These are phyloP conservation scores for Lagopus leucura DNA, from an alignment of 2,113 vertebrate species.

Conservation along the genomic window DNA sequence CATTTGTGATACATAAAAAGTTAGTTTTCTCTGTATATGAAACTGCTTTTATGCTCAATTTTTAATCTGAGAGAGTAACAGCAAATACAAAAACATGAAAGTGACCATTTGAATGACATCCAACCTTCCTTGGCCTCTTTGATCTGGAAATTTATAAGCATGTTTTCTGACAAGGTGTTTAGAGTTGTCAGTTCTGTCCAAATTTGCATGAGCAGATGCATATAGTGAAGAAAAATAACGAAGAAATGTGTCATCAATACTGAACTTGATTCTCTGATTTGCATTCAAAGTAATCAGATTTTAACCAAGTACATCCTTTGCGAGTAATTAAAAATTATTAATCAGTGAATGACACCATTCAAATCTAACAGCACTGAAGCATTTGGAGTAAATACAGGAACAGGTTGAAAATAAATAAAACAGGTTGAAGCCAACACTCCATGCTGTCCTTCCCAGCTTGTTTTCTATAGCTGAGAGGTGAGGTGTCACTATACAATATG, in stretches of 20 bases:
- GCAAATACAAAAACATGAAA: not conserved
- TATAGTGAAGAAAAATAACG: not conserved
- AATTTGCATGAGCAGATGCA: not conserved
- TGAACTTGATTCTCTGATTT: not conserved
- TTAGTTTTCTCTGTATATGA: not conserved
- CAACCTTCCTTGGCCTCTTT: not conserved
- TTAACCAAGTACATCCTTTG: not conserved
- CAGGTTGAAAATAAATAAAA: conserved; percentile 3
- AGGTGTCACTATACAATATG: not conserved
- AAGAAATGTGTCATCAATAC: not conserved
- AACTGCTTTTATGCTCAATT: not conserved
- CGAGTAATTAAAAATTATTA: conserved; percentile 1
- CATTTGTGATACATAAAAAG: not conserved
- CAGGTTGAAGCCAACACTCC: not conserved
- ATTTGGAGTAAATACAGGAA: not conserved
- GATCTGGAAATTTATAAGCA: not conserved
- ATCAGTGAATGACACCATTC: not conserved
- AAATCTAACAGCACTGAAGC: not conserved
- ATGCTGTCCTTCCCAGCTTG: not conserved
- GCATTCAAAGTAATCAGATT: not conserved
- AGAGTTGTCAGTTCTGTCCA: not conserved
- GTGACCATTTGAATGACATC: not conserved
- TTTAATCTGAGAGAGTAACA: not conserved
- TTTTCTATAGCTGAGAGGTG: not conserved
- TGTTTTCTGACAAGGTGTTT: not conserved